Conservation (phyloP, 2,888 invertebrate species). For the Polyploca ridens region DNA sequence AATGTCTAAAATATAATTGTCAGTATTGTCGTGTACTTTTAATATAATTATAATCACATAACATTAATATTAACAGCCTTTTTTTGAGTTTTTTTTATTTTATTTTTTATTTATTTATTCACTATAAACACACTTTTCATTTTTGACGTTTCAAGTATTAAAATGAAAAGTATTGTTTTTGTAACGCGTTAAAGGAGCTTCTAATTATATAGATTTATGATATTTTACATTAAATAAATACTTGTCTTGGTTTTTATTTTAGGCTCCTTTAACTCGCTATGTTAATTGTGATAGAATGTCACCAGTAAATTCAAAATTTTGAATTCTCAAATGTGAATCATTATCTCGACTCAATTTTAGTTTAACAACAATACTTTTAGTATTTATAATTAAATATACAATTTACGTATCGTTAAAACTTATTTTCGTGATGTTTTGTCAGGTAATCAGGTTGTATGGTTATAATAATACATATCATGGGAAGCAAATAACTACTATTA, state of each 20-base stretch:
- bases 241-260: too few relatives aligned
- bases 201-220: not conserved
- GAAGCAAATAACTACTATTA: too few relatives aligned
- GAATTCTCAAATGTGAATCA: constrained; percentile 28
- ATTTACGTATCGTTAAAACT: constrained; percentile 15
- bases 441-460: constrained; percentile 22
- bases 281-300: constrained; percentile 18
- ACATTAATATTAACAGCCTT: constrained; percentile 77
- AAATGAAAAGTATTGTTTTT: not conserved
- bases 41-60: constrained; percentile 60
- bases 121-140: constrained; percentile 17
- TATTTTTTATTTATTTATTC: constrained; percentile 44
- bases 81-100: constrained; percentile 64
- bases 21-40: constrained; percentile 5
- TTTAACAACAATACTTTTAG: constrained; percentile 24
- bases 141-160: not conserved
- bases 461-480: not conserved
- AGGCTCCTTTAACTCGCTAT: not conserved
- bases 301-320: constrained; percentile 18
- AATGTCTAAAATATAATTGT: not conserved
- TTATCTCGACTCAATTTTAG: constrained; percentile 28
- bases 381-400: constrained; percentile 15
- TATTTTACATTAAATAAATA: not conserved
- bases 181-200: not conserved
- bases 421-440: constrained; percentile 1